Evolutionary conservation across 1,140 invertebrate species (phyloP).

Genomic region (Meloidogyne exigua): DNA sequence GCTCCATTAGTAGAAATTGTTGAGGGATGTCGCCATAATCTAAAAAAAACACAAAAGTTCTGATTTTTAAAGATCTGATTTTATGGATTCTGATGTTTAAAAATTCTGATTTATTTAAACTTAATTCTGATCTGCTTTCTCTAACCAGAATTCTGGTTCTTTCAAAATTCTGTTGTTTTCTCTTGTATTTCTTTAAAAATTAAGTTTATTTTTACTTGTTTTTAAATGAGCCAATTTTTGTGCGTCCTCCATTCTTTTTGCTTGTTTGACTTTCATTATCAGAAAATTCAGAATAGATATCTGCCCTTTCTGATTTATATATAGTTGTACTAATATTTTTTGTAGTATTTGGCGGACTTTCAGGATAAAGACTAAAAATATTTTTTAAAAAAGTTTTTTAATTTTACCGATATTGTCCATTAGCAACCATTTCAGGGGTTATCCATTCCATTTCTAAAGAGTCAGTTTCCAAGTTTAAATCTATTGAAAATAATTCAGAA

Average conservation of each 20-base stretch:
- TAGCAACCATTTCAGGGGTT: constrained; percentile 58
- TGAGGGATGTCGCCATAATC: not conserved
- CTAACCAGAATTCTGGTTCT: no score
- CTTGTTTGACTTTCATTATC: not conserved
- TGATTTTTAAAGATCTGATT: no score
- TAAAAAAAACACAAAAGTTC: no score
- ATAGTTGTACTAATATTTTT: not conserved
- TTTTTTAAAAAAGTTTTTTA: not conserved
- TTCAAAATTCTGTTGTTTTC: no score
- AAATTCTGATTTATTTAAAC: no score
- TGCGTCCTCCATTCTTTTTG: not conserved
- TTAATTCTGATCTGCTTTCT: no score
- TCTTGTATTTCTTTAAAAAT: no score
- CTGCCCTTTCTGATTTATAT: not conserved
- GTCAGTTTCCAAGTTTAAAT: constrained; percentile 57
- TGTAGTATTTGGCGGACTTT: constrained; percentile 11
- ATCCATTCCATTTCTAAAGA: constrained; percentile 60
- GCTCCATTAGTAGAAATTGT: not conserved
- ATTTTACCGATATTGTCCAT: constrained; percentile 15
- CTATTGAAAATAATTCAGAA: constrained; percentile 61
- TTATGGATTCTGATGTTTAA: no score
- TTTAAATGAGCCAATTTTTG: not conserved
- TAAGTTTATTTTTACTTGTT: not conserved
- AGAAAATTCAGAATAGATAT: constrained; percentile 1
- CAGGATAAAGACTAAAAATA: constrained; percentile 28